Conservation (phyloP, 2,113 vertebrate genomes). For the Oreamnos americanus region DNA sequence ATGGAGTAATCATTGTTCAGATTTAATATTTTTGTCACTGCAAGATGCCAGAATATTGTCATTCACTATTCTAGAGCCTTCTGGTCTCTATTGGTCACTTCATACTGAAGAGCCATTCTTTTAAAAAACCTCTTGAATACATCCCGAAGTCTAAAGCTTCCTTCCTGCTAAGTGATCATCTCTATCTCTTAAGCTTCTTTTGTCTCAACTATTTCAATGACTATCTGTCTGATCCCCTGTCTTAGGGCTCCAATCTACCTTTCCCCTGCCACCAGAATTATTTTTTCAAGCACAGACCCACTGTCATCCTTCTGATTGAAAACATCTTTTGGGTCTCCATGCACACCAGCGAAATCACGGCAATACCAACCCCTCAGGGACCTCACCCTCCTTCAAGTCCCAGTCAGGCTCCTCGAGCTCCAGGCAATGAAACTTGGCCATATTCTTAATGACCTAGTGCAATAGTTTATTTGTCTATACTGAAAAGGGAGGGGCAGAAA, state of each 20-base stretch:
- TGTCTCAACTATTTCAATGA: not conserved
- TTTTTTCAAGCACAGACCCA: not conserved
- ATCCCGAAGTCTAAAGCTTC: not conserved
- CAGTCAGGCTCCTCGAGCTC: not conserved
- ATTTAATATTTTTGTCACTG: not conserved
- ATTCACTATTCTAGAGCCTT: not conserved
- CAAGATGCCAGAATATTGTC: not conserved
- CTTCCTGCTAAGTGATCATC: not conserved
- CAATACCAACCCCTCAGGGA: fast-evolving
- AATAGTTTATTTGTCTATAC: fast-evolving
- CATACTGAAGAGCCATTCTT: not conserved
- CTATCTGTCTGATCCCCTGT: not conserved
- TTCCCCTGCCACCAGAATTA: not conserved
- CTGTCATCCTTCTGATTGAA: not conserved
- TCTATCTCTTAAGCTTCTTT: not conserved
- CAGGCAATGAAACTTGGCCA: not conserved
- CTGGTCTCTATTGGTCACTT: not conserved
- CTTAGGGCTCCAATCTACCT: not conserved
- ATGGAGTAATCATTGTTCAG: not conserved
- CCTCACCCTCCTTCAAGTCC: not conserved
- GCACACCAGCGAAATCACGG: fast-evolving
- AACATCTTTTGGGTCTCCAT: not conserved
- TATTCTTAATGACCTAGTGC: not conserved
- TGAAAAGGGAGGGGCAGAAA: not conserved
- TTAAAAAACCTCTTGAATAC: not conserved